phyloP scores from a whole-genome alignment of 1,140 invertebrate genomes.

The Eubasilissa regina region DNA sequence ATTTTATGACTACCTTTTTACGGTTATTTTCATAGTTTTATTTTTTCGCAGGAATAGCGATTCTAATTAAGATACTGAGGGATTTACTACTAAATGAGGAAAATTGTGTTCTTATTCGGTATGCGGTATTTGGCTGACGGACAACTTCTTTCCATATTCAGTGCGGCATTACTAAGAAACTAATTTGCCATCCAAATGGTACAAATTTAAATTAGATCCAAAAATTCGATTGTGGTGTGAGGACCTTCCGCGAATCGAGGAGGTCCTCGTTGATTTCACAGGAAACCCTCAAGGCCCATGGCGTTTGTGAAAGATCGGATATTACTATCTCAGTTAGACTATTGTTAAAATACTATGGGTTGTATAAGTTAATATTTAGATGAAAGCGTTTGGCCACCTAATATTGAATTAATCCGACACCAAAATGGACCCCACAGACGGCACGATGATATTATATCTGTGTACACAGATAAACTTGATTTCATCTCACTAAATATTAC shows the following conservation, averaged over 20 bases:
- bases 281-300: neutral
- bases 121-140: slow-evolving; percentile 13
- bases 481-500: too few species aligned
- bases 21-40: too few species aligned
- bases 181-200: slow-evolving; percentile 35
- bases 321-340: neutral
- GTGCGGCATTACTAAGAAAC: slow-evolving; percentile 26
- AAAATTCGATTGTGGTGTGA: slow-evolving; percentile 20
- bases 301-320: neutral
- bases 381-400: too few species aligned
- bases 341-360: neutral
- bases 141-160: neutral
- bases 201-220: slow-evolving; percentile 42
- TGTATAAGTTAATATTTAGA: too few species aligned
- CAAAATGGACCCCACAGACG: too few species aligned
- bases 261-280: neutral
- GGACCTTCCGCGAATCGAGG: slow-evolving; percentile 31
- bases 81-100: neutral
- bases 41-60: too few species aligned
- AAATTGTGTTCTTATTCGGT: neutral
- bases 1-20: too few species aligned
- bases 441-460: too few species aligned
- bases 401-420: too few species aligned
- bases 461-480: too few species aligned
- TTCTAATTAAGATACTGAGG: too few species aligned